These are phyloP conservation scores for Cremastobaeus sp. DNA, from an alignment of 2,888 invertebrate species.

Conservation along the genomic window DNA sequence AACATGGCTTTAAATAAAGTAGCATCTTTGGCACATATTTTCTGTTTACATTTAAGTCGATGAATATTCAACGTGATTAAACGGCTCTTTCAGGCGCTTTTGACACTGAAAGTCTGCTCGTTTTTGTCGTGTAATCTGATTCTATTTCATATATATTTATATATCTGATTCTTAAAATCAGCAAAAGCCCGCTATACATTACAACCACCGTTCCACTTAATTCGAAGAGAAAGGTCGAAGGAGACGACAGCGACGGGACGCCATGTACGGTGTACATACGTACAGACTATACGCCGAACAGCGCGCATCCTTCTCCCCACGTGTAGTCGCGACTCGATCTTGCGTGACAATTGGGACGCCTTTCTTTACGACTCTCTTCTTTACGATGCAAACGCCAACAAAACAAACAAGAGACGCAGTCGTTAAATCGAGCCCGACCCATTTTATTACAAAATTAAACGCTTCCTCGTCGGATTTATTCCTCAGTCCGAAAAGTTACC, in stretches of 20 bases:
- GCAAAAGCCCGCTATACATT: slow-evolving; percentile 48
- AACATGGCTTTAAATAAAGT: too few relatives aligned
- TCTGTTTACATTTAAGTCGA: too few relatives aligned
- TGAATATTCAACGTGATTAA: slow-evolving; percentile 24
- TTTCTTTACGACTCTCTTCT: slow-evolving; percentile 56
- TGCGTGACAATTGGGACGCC: slow-evolving; percentile 60
- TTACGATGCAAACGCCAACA: slow-evolving; percentile 50
- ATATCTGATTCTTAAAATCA: slow-evolving; percentile 51
- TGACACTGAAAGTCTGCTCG: slow-evolving; percentile 32
- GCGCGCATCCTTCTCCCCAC: slow-evolving; percentile 43
- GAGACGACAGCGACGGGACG: slow-evolving; percentile 26
- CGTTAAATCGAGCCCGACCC: slow-evolving; percentile 43
- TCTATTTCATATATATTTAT: too few relatives aligned
- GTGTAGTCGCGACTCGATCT: slow-evolving; percentile 50
- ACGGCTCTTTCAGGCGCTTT: slow-evolving; percentile 9
- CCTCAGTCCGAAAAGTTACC: slow-evolving; percentile 3
- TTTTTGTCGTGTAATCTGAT: slow-evolving; percentile 39
- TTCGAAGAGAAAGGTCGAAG: slow-evolving; percentile 46
- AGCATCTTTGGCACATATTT: too few relatives aligned
- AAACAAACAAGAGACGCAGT: slow-evolving; percentile 47
- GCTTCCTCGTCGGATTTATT: slow-evolving; percentile 22
- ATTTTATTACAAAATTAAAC: slow-evolving; percentile 50
- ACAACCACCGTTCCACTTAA: slow-evolving; percentile 50
- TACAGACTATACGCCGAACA: too few relatives aligned
- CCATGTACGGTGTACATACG: slow-evolving; percentile 8